Evolutionary conservation across 2,797 vertebrate species (phyloP), one percentile per base, ranked within the genome.

Genomic region (Enteromius trimaculatus): DNA sequence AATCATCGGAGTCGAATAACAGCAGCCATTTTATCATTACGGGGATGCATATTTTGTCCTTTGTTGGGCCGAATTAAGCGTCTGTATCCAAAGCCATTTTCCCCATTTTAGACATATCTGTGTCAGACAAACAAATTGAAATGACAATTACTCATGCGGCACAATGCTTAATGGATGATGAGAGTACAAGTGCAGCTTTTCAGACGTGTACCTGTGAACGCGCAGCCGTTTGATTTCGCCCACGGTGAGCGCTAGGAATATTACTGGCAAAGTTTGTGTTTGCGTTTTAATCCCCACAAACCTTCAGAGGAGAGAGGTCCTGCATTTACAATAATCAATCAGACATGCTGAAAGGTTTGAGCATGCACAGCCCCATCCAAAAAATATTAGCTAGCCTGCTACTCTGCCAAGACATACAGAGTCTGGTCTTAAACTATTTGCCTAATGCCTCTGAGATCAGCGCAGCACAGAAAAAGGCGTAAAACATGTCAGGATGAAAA

Each of bases 11-110:
- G 80, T 81, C 17, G 82, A 90, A 88, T 1, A 5, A 86, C 77
- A 72, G 81, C 82, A 87, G 8, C 17, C 17, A n/a, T 62, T 60
- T 64, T 37, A 77, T 85, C 66, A 72, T 78, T 88, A 84, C 88
- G 55, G 44, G 31, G 64, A 62, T 86, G 49, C 81, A 60, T 89
- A 88, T 89, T 86, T 77, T 83, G 84, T 78, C 84, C 71, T 78
- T 82, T 85, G 49, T 85, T 39, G 77, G 51, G 66, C 79, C 81
- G 82, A 88, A 86, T 89, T 88, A 87, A 87, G 78, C 19, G 34
- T 23, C 23, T 62, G 70, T 76, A 75, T 83, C 62, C 68, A 58
- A 82, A 66, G 34, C 60, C 14, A 77, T 77, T 84, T 83, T 34
- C 9, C 31, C 51, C 31, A 47, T 75, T 80, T 81, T 44, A 60